Evolutionary conservation across 2,888 invertebrate genomes (phyloP).

Genomic region (Rhogogaster chlorosoma): DNA sequence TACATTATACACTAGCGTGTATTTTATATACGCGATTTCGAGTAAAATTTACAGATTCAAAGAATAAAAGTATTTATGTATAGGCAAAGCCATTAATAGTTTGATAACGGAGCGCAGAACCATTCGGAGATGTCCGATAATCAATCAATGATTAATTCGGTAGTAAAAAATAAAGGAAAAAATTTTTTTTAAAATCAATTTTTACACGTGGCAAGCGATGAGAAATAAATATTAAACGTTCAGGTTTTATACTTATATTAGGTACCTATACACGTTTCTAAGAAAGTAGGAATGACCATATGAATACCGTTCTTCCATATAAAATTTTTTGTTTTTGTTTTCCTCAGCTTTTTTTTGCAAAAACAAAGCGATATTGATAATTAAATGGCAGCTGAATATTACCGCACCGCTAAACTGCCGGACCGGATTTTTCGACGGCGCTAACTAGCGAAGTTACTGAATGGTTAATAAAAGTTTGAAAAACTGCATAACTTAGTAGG

Average conservation of each 20-base stretch:
- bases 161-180: background rate
- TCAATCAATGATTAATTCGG: background rate
- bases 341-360: background rate
- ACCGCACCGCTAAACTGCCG: conserved; percentile 12
- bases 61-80: background rate
- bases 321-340: background rate
- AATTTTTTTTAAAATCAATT: background rate
- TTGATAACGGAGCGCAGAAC: background rate
- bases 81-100: background rate
- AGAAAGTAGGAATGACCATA: background rate
- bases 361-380: background rate
- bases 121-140: background rate
- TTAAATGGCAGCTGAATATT: conserved; percentile 32
- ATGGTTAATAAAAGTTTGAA: conserved; percentile 47
- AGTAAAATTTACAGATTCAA: background rate
- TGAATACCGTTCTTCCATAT: background rate
- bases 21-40: background rate
- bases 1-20: background rate
- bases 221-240: background rate
- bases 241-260: background rate
- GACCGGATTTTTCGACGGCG: conserved; percentile 4
- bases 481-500: conserved; percentile 68
- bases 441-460: conserved; percentile 28
- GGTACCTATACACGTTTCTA: background rate
- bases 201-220: background rate